phyloP scores from a whole-genome alignment of 2,888 invertebrate genomes.

The Argynnis bischoffii region DNA sequence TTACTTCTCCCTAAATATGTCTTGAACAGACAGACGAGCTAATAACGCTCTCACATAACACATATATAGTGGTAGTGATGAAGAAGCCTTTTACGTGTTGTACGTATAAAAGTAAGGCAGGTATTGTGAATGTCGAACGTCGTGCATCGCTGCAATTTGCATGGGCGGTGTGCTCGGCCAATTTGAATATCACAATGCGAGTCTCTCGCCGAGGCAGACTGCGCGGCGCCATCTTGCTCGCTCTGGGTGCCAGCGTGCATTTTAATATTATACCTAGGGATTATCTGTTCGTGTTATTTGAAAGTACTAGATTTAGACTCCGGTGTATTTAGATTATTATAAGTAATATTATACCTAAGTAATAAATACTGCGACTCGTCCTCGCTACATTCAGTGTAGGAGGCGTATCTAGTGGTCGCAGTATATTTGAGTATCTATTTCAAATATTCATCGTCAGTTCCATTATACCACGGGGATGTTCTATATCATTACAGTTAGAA shows the following conservation, averaged over 20 bases:
- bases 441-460: no score
- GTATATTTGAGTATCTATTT: no score
- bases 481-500: no score
- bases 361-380: no score
- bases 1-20: no score
- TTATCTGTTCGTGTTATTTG: not conserved
- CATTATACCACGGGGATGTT: no score
- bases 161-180: conserved; percentile 10
- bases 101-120: not conserved
- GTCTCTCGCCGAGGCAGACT: conserved; percentile 11
- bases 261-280: conserved; percentile 13
- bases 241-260: conserved; percentile 5
- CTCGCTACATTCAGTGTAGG: no score
- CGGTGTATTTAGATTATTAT: not conserved
- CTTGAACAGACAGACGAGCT: no score
- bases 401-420: no score
- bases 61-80: not conserved
- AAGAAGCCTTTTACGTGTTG: not conserved
- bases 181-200: conserved; percentile 12
- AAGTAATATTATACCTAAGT: no score
- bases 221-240: conserved; percentile 24
- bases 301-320: not conserved
- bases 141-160: conserved; percentile 12
- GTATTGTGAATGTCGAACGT: conserved; percentile 9
- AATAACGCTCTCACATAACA: not conserved